Base-by-base conservation (phyloP, 2,888 invertebrate genomes). In the Drosophila hamatofila region DNA sequence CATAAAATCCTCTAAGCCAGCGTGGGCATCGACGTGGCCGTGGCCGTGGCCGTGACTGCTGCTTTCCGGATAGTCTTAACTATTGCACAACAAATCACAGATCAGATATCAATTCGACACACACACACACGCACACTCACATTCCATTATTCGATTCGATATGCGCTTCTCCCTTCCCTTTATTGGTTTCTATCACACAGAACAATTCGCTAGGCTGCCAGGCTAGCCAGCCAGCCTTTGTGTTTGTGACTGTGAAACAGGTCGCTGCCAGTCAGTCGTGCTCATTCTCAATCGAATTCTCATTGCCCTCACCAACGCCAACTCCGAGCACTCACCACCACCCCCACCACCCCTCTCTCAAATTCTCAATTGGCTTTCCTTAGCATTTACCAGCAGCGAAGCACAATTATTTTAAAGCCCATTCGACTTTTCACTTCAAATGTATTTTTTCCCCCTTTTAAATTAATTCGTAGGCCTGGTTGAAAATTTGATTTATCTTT, bases 1-100 rank as follows among this genome's bases (percentile, higher is more conserved):
- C 78, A 86, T 49, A 80, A 86, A 65, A 83, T 86, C 79, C 72
- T 83, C 57, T 83, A 70, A 59, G 64, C 55, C 5, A 27, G 14
- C 41, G 48, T 61, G 41, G 35, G 27, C 37, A n/a, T 44, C 18
- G 41, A 9, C 30, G 33, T 35, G 14, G 35, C 27, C 27, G 4
- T 27, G 3, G 27, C 1, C 39, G 16, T 37, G 37, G 37, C 4
- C 41, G 21, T 59, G 48, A 23, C 35, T 41, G 57, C 37, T 54
- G 72, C 56, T 46, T 60, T 42, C 63, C 49, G 57, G 51, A 70
- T 70, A 16, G 27, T 6, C 42, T 39, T 56, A 73, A 16, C 42
- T 21, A 48, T 59, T 46, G 55, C 58, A 72, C 52, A 39, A 46
- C 46, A 52, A 56, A 61, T 42, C 61, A 60, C 48, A 42, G 48